Evolutionary conservation across 2,888 invertebrate species (phyloP), one percentile per base, ranked within the genome.

Genomic region (Dolichomitus sp.): DNA sequence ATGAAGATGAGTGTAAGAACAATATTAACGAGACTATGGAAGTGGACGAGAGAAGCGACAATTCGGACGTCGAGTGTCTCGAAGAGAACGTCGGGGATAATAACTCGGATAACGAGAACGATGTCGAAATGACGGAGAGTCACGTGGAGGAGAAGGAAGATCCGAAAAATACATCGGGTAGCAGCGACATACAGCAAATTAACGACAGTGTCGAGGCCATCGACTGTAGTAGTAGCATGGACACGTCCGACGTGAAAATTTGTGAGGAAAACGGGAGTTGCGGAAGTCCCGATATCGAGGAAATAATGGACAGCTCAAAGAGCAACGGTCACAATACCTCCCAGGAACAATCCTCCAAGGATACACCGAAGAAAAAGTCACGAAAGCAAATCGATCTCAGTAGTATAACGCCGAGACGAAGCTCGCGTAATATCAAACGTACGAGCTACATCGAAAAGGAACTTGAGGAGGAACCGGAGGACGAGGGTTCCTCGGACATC

Each of bases 401-500:
- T 85, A 93, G 90, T 80, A 91, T 94, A 81, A 94, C 95, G 14
- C 95, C 95, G 0, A 91, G 95, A 80, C 92, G 95, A 81, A 95
- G 95, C 91, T 94, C 95, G 50, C 92, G 96, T 42, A 95, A 95
- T 90, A 91, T 95, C 48, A 95, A 95, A 87, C 96, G 96, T 85
- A 95, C 95, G 88, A 94, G 94, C 86, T 95, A 95, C 88, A 91
- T 93, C 87, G 95, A 94, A 84, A 95, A 94, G 88, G 95, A 95
- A 83, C 87, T 94, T 11, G 95, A 95, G 74, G 93, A 93, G 2
- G 90, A 89, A 19, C 94, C 94, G 45, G 94, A 95, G 83, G 95
- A 95, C 9, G 95, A 95, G 54, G 94, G 95, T 86, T 95, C 95
- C 83, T 96, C 96, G 12, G 96, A 96, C 87, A 94, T 96, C 77